These are phyloP conservation scores for Stichopus chloronotus DNA, from an alignment of 35 echinoderm and acorn worm genomes.

Conservation along the genomic window DNA sequence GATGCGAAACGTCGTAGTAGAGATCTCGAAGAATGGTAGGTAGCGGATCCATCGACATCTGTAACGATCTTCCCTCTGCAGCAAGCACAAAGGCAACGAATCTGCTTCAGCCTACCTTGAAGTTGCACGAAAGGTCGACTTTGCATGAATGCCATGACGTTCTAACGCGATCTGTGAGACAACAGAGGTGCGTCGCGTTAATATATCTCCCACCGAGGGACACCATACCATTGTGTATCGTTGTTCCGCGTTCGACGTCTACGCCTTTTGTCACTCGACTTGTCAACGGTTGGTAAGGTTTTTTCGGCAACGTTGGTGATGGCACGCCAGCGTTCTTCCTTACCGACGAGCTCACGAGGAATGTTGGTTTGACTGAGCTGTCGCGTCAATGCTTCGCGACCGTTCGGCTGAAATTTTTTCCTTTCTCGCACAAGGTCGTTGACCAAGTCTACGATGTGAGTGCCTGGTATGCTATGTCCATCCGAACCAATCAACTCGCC, in stretches of 20 bases:
- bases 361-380: neutral
- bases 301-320: neutral
- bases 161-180: neutral
- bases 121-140: neutral
- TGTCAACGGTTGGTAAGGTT: neutral
- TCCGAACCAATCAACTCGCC: neutral
- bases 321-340: conserved; percentile 3
- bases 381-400: neutral
- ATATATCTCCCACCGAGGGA: neutral
- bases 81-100: neutral
- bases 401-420: neutral
- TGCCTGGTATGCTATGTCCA: neutral
- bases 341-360: conserved; percentile 5
- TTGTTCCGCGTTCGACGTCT: no score
- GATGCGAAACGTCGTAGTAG: conserved; percentile 24
- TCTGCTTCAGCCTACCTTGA: no score
- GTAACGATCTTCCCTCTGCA: neutral
- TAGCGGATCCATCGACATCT: neutral
- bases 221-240: neutral
- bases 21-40: neutral
- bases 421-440: neutral
- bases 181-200: neutral
- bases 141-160: neutral
- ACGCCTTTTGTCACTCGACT: neutral
- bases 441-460: neutral